Base-by-base conservation (phyloP, 2,797 vertebrate species). In the Phoebastria nigripes region DNA sequence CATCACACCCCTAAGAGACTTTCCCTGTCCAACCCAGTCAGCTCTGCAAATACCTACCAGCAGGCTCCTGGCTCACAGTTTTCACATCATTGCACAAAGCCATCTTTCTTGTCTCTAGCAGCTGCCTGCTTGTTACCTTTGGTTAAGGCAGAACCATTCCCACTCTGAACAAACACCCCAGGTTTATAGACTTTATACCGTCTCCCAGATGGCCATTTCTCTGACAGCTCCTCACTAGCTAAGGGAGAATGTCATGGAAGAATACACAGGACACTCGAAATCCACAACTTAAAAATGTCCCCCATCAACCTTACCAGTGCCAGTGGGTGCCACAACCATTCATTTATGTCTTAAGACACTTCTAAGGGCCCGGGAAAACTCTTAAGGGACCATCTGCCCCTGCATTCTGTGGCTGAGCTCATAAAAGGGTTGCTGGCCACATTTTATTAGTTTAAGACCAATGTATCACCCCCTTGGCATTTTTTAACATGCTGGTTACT, bases 111-210 rank as follows among this genome's bases (percentile, higher is more conserved):
- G 79, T 78, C 52, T 67, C 39, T 16, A 78, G 76, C 61, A 86
- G 52, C 74, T 73, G 59, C 24, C 54, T 74, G 39, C 49, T 88
- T 59, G 35, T 39, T 82, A 63, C 76, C 31, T 73, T 71, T 65
- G 56, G 87, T 83, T 78, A 91, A 92, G 55, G 29, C 42, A 73
- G 82, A 71, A 28, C 52, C 56, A 61, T 85, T 89, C 69, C 70
- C 21, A 20, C 42, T 83, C 56, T 41, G 11, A 94, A 71, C 31
- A 73, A 90, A 77, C 42, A 78, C 28, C 52, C 26, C 67, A 93
- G 41, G n/a, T 49, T 77, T 69, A 73, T 1, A 84, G 46, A 46
- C 54, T 71, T 87, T 17, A 69, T 3, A 74, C 11, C 1, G 1
- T 17, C 46, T n/a, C 54, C 70, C 46, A 93, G 46, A 28, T 3